A percentile compares a stretch with the other conserved stretches of the same genome.
phyloP scores from a whole-genome alignment of 2,888 invertebrate genomes.

The Electrophaes corylata region DNA sequence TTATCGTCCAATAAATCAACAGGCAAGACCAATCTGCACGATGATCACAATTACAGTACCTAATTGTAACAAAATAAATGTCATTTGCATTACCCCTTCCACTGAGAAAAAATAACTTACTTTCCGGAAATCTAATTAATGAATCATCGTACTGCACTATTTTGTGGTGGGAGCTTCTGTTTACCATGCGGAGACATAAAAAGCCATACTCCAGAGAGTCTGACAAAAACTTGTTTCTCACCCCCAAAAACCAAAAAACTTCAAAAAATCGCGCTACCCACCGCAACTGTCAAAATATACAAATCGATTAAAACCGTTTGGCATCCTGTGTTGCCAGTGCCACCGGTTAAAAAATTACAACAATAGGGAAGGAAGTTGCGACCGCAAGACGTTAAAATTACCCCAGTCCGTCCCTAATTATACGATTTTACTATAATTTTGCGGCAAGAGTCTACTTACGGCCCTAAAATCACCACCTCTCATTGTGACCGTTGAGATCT shows the following conservation, averaged over 20 bases:
- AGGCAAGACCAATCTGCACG: too few relatives aligned
- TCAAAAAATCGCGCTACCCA: constrained; percentile 61
- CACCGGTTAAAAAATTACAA: constrained; percentile 53
- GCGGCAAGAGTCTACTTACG: constrained; percentile 61
- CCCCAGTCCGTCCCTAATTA: constrained; percentile 74
- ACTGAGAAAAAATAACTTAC: too few relatives aligned
- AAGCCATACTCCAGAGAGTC: constrained; percentile 23
- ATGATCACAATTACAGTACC: too few relatives aligned
- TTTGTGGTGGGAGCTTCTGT: neutral
- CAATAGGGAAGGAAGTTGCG: constrained; percentile 78
- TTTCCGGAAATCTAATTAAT: too few relatives aligned
- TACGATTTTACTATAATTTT: constrained; percentile 78
- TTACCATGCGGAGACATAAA: neutral
- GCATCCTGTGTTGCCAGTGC: constrained; percentile 55
- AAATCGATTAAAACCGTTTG: constrained; percentile 74
- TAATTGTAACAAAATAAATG: too few relatives aligned
- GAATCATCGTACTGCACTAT: neutral
- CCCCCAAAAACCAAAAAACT: constrained; percentile 27
- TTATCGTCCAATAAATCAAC: too few relatives aligned
- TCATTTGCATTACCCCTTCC: too few relatives aligned
- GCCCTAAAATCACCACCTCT: constrained; percentile 71
- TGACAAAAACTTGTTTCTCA: constrained; percentile 38
- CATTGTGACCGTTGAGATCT: constrained; percentile 62
- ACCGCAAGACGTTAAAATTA: constrained; percentile 77
- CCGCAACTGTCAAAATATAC: constrained; percentile 79